Percentiles rank a stretch among this genome's conserved stretches.
These are phyloP conservation scores for Crocidura indochinensis DNA, from an alignment of 2,797 vertebrate genomes.

Conservation along the genomic window DNA sequence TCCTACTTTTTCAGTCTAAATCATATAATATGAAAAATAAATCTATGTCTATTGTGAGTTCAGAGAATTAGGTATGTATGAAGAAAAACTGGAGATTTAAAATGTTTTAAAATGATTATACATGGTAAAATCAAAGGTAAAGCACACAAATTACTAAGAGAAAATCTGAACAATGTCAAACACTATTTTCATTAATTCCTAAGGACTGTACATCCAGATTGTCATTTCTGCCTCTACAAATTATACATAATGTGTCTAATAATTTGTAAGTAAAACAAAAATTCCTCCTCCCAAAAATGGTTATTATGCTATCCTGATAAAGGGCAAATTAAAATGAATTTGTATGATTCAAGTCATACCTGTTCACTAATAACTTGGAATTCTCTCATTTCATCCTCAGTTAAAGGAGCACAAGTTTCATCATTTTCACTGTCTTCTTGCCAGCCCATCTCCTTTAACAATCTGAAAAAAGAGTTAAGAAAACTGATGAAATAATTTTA, in stretches of 20 bases:
- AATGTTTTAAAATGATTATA: not conserved
- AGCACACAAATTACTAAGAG: not conserved
- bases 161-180: not conserved
- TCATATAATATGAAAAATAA: not conserved
- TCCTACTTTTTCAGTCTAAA: not conserved
- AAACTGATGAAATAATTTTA: not conserved
- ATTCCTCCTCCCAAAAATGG: not conserved
- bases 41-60: not conserved
- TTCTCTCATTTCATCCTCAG: conserved; percentile 93
- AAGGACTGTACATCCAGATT: not conserved
- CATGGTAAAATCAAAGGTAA: not conserved
- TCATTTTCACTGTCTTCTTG: conserved; percentile 93
- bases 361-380: conserved; percentile 92
- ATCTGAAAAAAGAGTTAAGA: conserved; percentile 80
- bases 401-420: conserved; percentile 92
- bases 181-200: conserved; percentile 13
- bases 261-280: conserved; percentile 35
- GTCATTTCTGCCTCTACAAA: not conserved
- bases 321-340: not conserved
- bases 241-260: not conserved
- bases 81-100: not conserved
- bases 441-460: conserved; percentile 94
- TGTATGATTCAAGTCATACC: conserved; percentile 82
- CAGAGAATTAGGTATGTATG: too few species aligned
- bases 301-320: not conserved